Percentiles rank a stretch among this genome's conserved stretches.
These are phyloP conservation scores for Augiades crinisus DNA, from an alignment of 2,888 invertebrate species.

Conservation along the genomic window DNA sequence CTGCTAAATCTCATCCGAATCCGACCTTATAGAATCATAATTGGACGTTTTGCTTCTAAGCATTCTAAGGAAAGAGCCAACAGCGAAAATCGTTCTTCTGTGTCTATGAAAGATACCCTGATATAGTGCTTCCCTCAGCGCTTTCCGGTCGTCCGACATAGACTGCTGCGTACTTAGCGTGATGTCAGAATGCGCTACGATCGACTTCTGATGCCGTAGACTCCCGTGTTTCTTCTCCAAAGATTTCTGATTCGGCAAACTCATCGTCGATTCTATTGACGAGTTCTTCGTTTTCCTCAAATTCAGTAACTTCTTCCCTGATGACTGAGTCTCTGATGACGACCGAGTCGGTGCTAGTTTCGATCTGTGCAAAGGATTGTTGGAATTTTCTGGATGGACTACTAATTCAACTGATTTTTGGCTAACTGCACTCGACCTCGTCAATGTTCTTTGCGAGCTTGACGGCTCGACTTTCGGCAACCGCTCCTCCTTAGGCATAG, in stretches of 20 bases:
- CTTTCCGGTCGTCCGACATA: slow-evolving; percentile 83
- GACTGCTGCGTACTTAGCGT: slow-evolving; percentile 72
- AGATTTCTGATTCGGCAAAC: slow-evolving; percentile 76
- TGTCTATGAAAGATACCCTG: slow-evolving; percentile 90
- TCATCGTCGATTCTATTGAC: slow-evolving; percentile 78
- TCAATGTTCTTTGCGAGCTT: slow-evolving; percentile 77
- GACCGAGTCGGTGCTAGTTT: slow-evolving; percentile 72
- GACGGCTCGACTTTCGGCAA: slow-evolving; percentile 61
- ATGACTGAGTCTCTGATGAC: slow-evolving; percentile 70
- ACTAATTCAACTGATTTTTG: slow-evolving; percentile 82
- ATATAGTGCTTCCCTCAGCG: slow-evolving; percentile 86
- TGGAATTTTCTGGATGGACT: slow-evolving; percentile 72
- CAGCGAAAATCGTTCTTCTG: slow-evolving; percentile 87
- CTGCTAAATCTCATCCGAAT: slow-evolving; percentile 79
- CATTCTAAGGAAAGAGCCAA: slow-evolving; percentile 88
- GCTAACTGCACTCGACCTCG: slow-evolving; percentile 82
- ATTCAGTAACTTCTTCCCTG: slow-evolving; percentile 68
- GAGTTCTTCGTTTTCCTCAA: slow-evolving; percentile 76
- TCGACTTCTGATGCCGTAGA: slow-evolving; percentile 82
- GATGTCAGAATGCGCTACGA: slow-evolving; percentile 82
- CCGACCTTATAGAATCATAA: slow-evolving; percentile 87
- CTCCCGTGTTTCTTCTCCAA: slow-evolving; percentile 78
- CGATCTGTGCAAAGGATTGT: slow-evolving; percentile 71
- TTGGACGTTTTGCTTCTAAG: slow-evolving; percentile 87
- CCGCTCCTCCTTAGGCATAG: slow-evolving; percentile 59